Conservation (phyloP, 2,113 vertebrate species). For the Sapajus apella region DNA sequence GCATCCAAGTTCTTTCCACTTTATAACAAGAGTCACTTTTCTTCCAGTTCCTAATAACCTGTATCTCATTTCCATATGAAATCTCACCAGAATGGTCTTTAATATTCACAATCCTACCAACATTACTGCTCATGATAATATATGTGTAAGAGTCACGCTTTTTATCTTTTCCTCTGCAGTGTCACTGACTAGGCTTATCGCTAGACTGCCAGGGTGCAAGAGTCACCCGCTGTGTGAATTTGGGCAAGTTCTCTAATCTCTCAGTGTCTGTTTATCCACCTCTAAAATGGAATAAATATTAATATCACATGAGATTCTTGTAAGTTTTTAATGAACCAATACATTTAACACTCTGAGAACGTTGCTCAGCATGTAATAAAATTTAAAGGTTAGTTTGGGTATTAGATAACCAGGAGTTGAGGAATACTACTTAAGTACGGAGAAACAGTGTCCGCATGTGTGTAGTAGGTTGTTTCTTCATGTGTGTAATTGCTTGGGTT, state of each 20-base stretch:
- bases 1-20: not conserved
- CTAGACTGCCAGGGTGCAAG: not conserved
- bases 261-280: not conserved
- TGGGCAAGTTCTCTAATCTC: not conserved
- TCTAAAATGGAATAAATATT: not conserved
- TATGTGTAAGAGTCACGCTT: not conserved
- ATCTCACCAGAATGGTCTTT: not conserved
- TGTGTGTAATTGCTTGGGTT: slow-evolving; percentile 54
- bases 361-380: not conserved
- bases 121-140: not conserved
- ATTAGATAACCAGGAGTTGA: not conserved
- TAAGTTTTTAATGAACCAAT: not conserved
- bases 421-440: slow-evolving; percentile 43
- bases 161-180: not conserved
- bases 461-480: slow-evolving; percentile 60
- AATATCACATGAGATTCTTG: not conserved
- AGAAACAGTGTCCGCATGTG: slow-evolving; percentile 47
- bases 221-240: not conserved
- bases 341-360: not conserved
- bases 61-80: not conserved
- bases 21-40: not conserved
- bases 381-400: not conserved
- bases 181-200: not conserved
- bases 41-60: not conserved
- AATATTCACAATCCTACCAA: not conserved